Evolutionary conservation across 2,113 vertebrate genomes (phyloP).

Genomic region (Sylvia atricapilla): DNA sequence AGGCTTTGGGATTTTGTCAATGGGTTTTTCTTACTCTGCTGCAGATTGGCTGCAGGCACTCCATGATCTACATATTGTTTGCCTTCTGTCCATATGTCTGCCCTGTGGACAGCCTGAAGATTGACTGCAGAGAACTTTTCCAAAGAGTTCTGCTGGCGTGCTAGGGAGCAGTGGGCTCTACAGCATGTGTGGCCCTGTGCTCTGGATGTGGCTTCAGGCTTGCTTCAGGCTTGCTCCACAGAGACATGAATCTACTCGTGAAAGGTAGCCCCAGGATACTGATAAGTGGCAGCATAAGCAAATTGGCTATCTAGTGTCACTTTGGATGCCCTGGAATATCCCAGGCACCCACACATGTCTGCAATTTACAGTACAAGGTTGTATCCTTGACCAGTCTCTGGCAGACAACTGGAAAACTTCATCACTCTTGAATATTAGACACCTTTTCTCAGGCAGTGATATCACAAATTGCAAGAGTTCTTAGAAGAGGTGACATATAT

Average conservation of each 20-base stretch:
- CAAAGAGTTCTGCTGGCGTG: neutral
- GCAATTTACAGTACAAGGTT: neutral
- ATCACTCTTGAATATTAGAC: neutral
- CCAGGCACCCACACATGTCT: neutral
- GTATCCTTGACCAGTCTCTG: fast-evolving
- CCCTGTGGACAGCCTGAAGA: neutral
- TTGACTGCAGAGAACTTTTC: neutral
- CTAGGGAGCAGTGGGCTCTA: neutral
- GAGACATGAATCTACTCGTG: neutral
- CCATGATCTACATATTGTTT: neutral
- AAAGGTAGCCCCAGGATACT: neutral
- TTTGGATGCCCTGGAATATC: neutral
- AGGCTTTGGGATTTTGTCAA: neutral
- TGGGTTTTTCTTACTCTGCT: neutral
- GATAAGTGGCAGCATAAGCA: neutral
- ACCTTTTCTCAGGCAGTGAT: neutral
- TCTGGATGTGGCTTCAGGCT: neutral
- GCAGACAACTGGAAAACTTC: neutral
- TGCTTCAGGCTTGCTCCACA: neutral
- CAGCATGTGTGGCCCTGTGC: neutral
- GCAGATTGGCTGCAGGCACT: neutral
- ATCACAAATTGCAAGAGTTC: neutral
- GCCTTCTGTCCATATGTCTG: neutral
- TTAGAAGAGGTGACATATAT: neutral
- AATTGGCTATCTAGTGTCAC: neutral